Evolutionary conservation across 2,888 invertebrate species (phyloP), one percentile per base, ranked within the genome.

Genomic region (Mactromeris polynyma): DNA sequence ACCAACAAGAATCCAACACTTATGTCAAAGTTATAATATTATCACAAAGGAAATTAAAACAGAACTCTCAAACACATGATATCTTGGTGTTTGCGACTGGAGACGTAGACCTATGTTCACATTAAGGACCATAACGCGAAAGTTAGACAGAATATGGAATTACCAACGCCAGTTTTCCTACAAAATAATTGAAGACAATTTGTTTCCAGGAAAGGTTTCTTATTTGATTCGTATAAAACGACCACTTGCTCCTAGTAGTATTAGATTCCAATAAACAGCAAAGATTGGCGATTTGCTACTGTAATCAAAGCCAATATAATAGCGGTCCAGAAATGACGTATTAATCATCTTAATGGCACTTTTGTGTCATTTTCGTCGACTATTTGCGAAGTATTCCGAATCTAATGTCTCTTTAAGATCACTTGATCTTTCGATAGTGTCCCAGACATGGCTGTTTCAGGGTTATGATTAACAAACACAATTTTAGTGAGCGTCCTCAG

Each of bases 241-340:
- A 64, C 26, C 26, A 80, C 64, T 51, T 86, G 83, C 81, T 88
- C 86, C 90, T 64, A 36, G 42, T 54, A 83, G 89, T 38, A 89
- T 91, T 89, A 91, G 88, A 86, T 91, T 85, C 86, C 89, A 89
- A 91, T 91, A 91, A 73, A 89, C 88, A 73, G 69, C 54, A 73
- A 58, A 89, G 88, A 89, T 89, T 89, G 91, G 78, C 51, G 77
- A 79, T 64, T 83, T 82, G 81, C 33, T 26, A 82, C 81, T 69
- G 64, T 86, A 90, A 88, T 90, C 86, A 86, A 54, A 46, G n/a
- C 42, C 51, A 26, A 82, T 82, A 40, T 82, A 51, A 81, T 40
- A 40, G 54, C 78, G 11, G 46, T 26, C 82, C 77, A 54, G 36
- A 83, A 82, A 87, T 82, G 81, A 77, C 46, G 86, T 77, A 88